Evolutionary conservation across 2,797 vertebrate genomes (phyloP), one percentile per base, ranked within the genome.

Genomic region (Betta splendens): DNA sequence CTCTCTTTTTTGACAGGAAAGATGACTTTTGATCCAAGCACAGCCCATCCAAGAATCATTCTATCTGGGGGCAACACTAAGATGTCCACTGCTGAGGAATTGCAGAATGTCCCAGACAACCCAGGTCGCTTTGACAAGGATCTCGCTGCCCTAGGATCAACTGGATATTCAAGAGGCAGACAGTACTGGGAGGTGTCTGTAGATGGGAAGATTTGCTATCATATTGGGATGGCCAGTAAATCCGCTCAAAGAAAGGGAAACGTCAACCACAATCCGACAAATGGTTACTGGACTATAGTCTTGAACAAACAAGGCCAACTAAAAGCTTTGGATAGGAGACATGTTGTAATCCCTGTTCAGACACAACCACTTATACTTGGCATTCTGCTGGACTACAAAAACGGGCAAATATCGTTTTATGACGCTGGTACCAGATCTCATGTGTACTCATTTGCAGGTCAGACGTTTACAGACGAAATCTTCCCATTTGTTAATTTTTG

Each of bases 111-210:
- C 23, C n/a, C 3, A 0, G 22, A 88, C 31, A 0, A 31, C 32
- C 74, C 63, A 1, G 7, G 53, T 7, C 80, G 85, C 5, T 91
- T 67, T 16, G 39, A 89, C 7, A 48, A 47, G 1, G 10, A 0
- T n/a, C 56, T 85, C 0, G 84, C 54, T 1, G 70, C 5, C 9
- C 37, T 91, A 20, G 84, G 76, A 9, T 15, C 8, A 0, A 45
- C n/a, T 0, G 86, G 83, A 3, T 90, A 43, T 64, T 65, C 69
- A 20, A 1, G 7, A 3, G 85, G 87, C 25, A 81, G 54, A 33
- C 56, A 67, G 5, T 89, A 87, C 78, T 91, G 88, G 89, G 83
- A 89, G 67, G 54, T 89, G 23, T 72, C 66, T 18, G 79, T 87
- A 13, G 43, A 11, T 17, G 72, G 32, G 7, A 77, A 56, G 18